A percentile compares a stretch with the other conserved stretches of the same genome.
These are phyloP conservation scores for Rhinopithecus roxellana DNA, from an alignment of 2,113 vertebrate genomes.

Conservation along the genomic window DNA sequence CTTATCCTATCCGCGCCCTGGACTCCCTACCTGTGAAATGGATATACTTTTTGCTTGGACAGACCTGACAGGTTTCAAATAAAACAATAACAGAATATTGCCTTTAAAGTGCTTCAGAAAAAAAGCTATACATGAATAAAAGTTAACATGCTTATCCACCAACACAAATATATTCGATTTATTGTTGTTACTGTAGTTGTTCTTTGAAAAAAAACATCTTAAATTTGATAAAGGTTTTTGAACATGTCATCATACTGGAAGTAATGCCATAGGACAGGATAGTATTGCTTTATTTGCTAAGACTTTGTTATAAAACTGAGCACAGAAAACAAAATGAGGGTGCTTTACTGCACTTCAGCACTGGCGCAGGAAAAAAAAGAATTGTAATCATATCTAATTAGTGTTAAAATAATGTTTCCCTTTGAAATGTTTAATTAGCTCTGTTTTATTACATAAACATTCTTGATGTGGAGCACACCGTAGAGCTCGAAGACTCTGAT, in stretches of 20 bases:
- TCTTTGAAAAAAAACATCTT: neutral
- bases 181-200: neutral
- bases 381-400: slow-evolving; percentile 88
- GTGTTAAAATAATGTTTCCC: slow-evolving; percentile 88
- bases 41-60: neutral
- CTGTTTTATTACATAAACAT: slow-evolving; percentile 87
- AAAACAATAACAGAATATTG: neutral
- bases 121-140: neutral
- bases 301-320: slow-evolving; percentile 64
- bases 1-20: neutral
- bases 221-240: slow-evolving; percentile 42
- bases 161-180: neutral
- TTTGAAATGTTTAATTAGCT: slow-evolving; percentile 90
- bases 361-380: slow-evolving; percentile 66
- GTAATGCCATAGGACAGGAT: neutral
- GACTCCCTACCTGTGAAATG: neutral
- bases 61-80: neutral
- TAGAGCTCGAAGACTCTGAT: slow-evolving; percentile 77
- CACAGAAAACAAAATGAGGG: slow-evolving; percentile 65
- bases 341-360: slow-evolving; percentile 59
- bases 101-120: neutral
- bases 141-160: neutral
- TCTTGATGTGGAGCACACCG: slow-evolving; percentile 78
- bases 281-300: slow-evolving; percentile 41
- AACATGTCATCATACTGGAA: slow-evolving; percentile 9